Evolutionary conservation across 2,797 vertebrate genomes (phyloP).

Genomic region (Xiphophorus birchmanni): DNA sequence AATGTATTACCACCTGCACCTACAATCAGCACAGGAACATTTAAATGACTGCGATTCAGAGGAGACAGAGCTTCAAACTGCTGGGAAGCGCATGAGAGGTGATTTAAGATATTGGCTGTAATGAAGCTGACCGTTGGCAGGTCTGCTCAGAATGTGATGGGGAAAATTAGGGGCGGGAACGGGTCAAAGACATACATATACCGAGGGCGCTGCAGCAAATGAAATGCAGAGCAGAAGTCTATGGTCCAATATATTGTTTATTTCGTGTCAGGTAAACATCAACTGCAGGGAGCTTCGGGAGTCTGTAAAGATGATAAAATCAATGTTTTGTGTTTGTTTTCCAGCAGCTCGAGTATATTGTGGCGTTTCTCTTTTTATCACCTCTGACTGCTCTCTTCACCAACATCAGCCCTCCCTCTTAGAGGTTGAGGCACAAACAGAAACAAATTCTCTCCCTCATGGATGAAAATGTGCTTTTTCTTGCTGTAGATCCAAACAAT

Average conservation of each 20-base stretch:
- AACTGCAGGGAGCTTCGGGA: constrained; percentile 59
- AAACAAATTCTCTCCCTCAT: constrained; percentile 51
- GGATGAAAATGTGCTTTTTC: constrained; percentile 36
- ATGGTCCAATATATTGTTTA: constrained; percentile 76
- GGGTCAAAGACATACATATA: constrained; percentile 75
- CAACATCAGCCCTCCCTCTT: constrained; percentile 50
- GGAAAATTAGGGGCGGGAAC: constrained; percentile 82
- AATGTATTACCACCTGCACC: constrained; percentile 87
- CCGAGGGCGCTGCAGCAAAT: constrained; percentile 73
- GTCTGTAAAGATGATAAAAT: constrained; percentile 81
- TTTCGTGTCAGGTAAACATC: constrained; percentile 80
- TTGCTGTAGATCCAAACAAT: constrained; percentile 20
- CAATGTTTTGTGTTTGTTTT: constrained; percentile 81
- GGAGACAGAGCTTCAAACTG: constrained; percentile 77
- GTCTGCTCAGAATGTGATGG: constrained; percentile 86
- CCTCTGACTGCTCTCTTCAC: constrained; percentile 74
- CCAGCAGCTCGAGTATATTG: constrained; percentile 62
- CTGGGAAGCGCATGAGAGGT: constrained; percentile 79
- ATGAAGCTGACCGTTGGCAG: constrained; percentile 83
- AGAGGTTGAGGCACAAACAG: constrained; percentile 54
- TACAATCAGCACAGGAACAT: constrained; percentile 84
- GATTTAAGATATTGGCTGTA: constrained; percentile 87
- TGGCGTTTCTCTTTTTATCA: constrained; percentile 65
- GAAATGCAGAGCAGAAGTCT: constrained; percentile 78
- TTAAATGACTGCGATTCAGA: constrained; percentile 84